Percentiles rank a stretch among this genome's conserved stretches.
phyloP scores from a whole-genome alignment of 2,888 invertebrate species.

The Brenthis ino region DNA sequence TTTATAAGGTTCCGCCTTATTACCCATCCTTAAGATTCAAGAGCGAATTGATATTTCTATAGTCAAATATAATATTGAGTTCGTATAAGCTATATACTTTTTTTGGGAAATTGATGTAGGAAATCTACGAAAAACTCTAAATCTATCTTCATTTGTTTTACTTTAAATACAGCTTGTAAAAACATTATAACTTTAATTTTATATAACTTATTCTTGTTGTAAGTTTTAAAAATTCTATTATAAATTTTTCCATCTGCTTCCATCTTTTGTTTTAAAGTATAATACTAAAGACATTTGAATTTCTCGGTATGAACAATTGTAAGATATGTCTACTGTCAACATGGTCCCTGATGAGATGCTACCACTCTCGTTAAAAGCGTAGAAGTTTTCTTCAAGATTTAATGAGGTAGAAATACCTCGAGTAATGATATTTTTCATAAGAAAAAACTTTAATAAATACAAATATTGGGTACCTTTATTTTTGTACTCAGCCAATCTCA shows the following conservation, averaged over 20 bases:
- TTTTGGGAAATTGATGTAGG: no score
- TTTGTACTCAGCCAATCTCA: no score
- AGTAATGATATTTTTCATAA: background rate
- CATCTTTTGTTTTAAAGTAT: background rate
- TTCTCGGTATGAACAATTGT: background rate
- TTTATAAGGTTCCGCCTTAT: conserved; percentile 15
- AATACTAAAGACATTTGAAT: conserved; percentile 2
- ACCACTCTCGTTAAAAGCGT: background rate
- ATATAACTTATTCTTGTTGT: no score
- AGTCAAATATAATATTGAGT: background rate
- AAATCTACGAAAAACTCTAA: no score
- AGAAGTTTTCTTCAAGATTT: background rate
- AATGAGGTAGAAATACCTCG: background rate
- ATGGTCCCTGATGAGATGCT: background rate
- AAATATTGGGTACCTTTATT: no score
- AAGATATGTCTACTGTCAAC: conserved; percentile 3
- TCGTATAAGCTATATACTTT: background rate
- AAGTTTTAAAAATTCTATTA: no score
- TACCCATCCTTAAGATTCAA: conserved; percentile 5
- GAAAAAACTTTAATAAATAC: background rate
- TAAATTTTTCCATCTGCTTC: no score
- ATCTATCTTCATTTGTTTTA: no score
- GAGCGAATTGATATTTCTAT: background rate
- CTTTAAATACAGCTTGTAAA: no score
- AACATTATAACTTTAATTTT: no score